Evolutionary conservation across 1,140 invertebrate genomes (phyloP), one percentile per base, ranked within the genome.

Genomic region (Batillaria attramentaria): DNA sequence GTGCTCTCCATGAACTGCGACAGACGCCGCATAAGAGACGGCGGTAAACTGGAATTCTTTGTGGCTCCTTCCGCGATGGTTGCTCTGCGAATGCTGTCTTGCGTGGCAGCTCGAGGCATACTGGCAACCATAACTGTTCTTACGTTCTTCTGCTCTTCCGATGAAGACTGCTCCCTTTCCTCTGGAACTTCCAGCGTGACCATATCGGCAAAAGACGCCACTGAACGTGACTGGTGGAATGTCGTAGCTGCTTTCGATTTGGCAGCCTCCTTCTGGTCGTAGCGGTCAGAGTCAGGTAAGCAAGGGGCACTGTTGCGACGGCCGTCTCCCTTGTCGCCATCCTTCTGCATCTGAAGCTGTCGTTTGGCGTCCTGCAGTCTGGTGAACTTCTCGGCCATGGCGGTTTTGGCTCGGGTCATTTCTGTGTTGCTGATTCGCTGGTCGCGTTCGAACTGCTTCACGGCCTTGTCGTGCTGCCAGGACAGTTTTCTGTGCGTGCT

Each of bases 401-500:
- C 75, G 16, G 62, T 78, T 68, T 76, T 69, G 24, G 79, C 80
- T 24, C 81, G 79, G 13, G 77, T 43, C 18, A 82, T 31, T 50
- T 78, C 77, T 39, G 57, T 65, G 16, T 81, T 82, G 20, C 72
- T 82, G 6, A 84, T 46, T 60, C 54, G 70, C 18, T 54, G 46
- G 72, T 84, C 80, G 28, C 79, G 79, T 39, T 82, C 83, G 70
- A 76, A 77, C 68, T 82, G 60, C 69, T 80, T 79, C 54, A 84
- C 77, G 41, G 82, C 76, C n/a, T 77, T 80, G 62, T 84, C 65
- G 62, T 73, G 79, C 42, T 81, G 77, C 83, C 83, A 84, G 10
- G 80, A 80, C n/a, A 84, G 77, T 33, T 84, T 79, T 24, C 81
- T 46, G 77, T 84, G 83, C 5, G 74, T 72, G 50, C 80, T 84